Evolutionary conservation across 2,888 invertebrate species (phyloP), one percentile per base, ranked within the genome.

Genomic region (Nephrocerus scutellatus): DNA sequence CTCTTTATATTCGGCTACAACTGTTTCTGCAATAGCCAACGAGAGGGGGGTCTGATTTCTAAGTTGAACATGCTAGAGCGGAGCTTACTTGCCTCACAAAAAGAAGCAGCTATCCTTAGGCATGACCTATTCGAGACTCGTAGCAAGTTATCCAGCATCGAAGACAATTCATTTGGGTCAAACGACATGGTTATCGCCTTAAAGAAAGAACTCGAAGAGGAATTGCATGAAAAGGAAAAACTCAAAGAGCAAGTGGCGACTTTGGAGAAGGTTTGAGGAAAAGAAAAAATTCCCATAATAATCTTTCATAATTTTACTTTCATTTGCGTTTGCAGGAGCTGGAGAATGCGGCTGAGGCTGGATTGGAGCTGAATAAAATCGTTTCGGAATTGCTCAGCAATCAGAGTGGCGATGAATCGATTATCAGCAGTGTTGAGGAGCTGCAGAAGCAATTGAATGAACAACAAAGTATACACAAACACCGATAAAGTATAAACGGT

Each of bases 321-420:
- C 22, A 22, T 22, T 8, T 22, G 10, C 22, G 22, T 22, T 37
- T 37, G 16, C 54, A 76, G 59, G 77, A 88, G 57, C 73, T 88
- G 26, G 87, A 88, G 63, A 81, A 78, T 54, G 84, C 86, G 1
- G 84, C 87, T 0, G 84, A 86, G 53, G 84, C 86, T 6, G 82
- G 81, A 28, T 69, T 88, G 48, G 88, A 88, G 63, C 61, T 82
- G 32, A 81, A 82, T 55, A 71, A 73, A 56, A 80, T 82, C 72
- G 64, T 82, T 20, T 71, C 78, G 0, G 80, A 81, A 53, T 72
- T 80, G 49, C 63, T 82, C 34, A 76, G 72, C 42, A 79, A 82
- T 40, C 84, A 85, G 46, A 76, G 78, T 45, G 75, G 80, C 2
- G 76, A 75, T 56, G 73, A 76, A 43, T 76, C 74, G 3, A 63